Evolutionary conservation across 2,888 invertebrate genomes (phyloP).

Genomic region (Liposcelis brunnea): DNA sequence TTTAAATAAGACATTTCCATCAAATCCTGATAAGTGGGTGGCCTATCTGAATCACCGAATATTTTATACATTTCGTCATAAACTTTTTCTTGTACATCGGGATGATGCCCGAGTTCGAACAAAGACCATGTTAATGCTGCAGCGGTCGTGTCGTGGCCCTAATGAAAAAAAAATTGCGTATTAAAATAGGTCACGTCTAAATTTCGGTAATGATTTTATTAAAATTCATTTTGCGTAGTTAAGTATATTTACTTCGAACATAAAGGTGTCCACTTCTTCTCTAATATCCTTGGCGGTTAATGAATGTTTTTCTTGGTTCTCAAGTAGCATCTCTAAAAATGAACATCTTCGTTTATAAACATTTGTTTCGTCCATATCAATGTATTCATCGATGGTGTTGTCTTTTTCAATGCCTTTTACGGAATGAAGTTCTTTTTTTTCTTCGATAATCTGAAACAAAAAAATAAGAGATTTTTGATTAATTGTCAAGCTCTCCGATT

Average conservation of each 20-base stretch:
- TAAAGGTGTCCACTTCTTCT: slow-evolving; percentile 20
- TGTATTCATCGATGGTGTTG: too few relatives aligned
- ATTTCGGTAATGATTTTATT: too few relatives aligned
- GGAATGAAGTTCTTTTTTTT: too few relatives aligned
- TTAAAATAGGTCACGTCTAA: too few relatives aligned
- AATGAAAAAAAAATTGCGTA: neutral
- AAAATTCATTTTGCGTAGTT: too few relatives aligned
- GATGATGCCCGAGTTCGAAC: slow-evolving; percentile 17
- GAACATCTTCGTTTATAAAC: neutral
- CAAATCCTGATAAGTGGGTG: slow-evolving; percentile 32
- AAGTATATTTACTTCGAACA: slow-evolving; percentile 21
- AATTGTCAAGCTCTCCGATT: too few relatives aligned
- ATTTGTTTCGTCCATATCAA: too few relatives aligned
- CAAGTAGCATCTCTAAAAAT: slow-evolving; percentile 14
- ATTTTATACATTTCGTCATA: slow-evolving; percentile 25
- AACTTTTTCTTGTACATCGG: slow-evolving; percentile 14
- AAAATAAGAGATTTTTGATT: too few relatives aligned
- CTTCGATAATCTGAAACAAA: too few relatives aligned
- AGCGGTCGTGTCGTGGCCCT: slow-evolving; percentile 20
- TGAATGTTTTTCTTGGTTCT: slow-evolving; percentile 14
- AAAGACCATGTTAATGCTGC: slow-evolving; percentile 17
- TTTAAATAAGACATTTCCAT: slow-evolving; percentile 36
- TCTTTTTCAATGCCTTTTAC: too few relatives aligned
- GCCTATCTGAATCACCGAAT: slow-evolving; percentile 18
- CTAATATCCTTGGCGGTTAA: slow-evolving; percentile 18